Evolutionary conservation across 2,113 vertebrate species (phyloP), one percentile per base, ranked within the genome.

Genomic region (Ceyx melanurus): DNA sequence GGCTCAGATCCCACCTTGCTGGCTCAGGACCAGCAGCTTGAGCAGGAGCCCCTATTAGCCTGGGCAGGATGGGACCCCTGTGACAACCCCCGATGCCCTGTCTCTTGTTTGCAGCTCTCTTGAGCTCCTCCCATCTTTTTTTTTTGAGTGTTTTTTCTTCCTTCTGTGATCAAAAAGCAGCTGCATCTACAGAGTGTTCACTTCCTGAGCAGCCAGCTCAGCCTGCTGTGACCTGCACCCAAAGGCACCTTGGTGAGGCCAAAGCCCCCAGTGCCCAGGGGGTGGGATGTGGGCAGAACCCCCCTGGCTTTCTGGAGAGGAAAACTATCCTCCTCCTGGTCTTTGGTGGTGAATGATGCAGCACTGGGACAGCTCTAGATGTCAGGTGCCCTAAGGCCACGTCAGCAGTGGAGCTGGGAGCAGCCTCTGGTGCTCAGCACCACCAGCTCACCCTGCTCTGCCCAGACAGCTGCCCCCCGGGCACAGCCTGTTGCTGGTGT

Each of bases 161-260:
- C 28, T 62, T 14, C 13, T 77, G 33, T 61, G 23, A 61, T 48
- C 31, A 81, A 33, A 78, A 80, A 70, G 33, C 29, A 93, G 70
- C 60, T 0, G 3, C 3, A 0, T 77, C 81, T 78, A 79, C 67
- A 70, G 57, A 6, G 0, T 4, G 6, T 74, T 87, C 62, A 8
- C 93, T 96, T 97, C 89, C 89, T 93, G 76, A 86, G 53, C 64
- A 88, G 37, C 54, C 16, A 23, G 5, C 29, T 50, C 25, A 19
- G 61, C 26, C 29, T 20, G 61, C 29, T 11, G 28, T 19, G 82
- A 73, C 46, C 54, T 43, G 51, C 22, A 1, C 57, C 16, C 31
- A 14, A n/a, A 42, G 26, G 4, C 1, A 26, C 15, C 16, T 85
- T 26, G 43, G 29, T 66, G 42, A 6, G 15, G 25, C 31, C 2